These are phyloP conservation scores for Pipa parva DNA, from an alignment of 2,113 vertebrate species.

Conservation along the genomic window DNA sequence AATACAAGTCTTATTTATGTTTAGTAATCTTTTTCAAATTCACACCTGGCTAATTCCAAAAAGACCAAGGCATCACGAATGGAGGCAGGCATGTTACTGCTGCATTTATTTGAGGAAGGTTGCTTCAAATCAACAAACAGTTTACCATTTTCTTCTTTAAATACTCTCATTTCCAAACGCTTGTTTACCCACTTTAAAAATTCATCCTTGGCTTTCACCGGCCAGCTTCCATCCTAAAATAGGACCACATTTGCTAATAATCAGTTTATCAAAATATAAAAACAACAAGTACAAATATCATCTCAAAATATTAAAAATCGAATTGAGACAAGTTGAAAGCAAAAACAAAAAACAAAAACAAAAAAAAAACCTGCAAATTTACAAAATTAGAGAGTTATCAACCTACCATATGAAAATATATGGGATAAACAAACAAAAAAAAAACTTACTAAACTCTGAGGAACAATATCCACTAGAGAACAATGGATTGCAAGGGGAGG, in stretches of 20 bases:
- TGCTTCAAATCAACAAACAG: constrained; percentile 88
- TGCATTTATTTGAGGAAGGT: constrained; percentile 62
- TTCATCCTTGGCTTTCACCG: constrained; percentile 59
- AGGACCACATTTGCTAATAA: not conserved
- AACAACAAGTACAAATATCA: no score
- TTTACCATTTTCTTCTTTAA: constrained; percentile 69
- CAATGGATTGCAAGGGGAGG: constrained; percentile 75
- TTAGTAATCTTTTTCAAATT: no score
- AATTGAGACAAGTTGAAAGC: no score
- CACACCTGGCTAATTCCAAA: constrained; percentile 83
- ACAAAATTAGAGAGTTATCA: no score
- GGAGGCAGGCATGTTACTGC: constrained; percentile 67
- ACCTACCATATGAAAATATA: no score
- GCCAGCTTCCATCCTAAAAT: constrained; percentile 58
- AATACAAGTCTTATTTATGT: no score
- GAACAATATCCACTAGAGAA: constrained; percentile 81
- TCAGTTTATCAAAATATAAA: no score
- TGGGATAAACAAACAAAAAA: no score
- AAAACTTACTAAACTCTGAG: constrained; percentile 73
- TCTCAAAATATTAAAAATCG: no score
- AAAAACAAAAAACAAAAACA: no score
- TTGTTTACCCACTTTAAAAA: constrained; percentile 73
- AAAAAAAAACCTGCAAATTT: no score
- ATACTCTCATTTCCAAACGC: constrained; percentile 71
- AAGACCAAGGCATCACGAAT: constrained; percentile 82